Percentiles rank a stretch among this genome's conserved stretches.
phyloP scores from a whole-genome alignment of 2,888 invertebrate species.

The Pyrrhia umbra region DNA sequence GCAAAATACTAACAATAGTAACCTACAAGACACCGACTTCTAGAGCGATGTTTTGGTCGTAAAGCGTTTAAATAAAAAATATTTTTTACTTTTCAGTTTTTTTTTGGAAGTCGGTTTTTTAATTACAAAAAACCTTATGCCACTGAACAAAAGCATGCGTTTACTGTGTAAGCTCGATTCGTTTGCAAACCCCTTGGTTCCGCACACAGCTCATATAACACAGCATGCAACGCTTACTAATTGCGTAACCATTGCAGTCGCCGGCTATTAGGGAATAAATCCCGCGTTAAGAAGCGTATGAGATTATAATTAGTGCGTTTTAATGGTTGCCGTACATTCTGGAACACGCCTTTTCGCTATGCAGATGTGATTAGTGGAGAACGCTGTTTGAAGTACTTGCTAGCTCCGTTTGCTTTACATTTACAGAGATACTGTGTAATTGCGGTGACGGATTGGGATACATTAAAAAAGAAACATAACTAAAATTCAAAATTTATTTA shows the following conservation, averaged over 20 bases:
- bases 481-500: no score
- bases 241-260: conserved; percentile 56
- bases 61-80: no score
- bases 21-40: no score
- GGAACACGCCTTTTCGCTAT: conserved; percentile 30
- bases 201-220: conserved; percentile 29
- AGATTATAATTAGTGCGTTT: conserved; percentile 58
- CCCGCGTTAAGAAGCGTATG: conserved; percentile 48
- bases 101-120: no score
- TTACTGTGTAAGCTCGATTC: conserved; percentile 9
- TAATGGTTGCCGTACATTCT: conserved; percentile 36
- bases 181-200: conserved; percentile 11
- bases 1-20: no score
- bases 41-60: no score
- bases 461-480: neutral
- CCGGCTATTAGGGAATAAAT: conserved; percentile 40
- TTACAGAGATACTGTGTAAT: neutral
- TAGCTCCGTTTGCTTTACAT: conserved; percentile 1
- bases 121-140: conserved; percentile 7
- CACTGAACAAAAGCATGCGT: conserved; percentile 19
- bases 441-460: no score
- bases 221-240: conserved; percentile 49
- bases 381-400: neutral
- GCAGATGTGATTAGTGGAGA: conserved; percentile 21
- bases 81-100: no score